Conservation (phyloP, 2,888 invertebrate species). For the Imbricaverruca yamaguchii region DNA sequence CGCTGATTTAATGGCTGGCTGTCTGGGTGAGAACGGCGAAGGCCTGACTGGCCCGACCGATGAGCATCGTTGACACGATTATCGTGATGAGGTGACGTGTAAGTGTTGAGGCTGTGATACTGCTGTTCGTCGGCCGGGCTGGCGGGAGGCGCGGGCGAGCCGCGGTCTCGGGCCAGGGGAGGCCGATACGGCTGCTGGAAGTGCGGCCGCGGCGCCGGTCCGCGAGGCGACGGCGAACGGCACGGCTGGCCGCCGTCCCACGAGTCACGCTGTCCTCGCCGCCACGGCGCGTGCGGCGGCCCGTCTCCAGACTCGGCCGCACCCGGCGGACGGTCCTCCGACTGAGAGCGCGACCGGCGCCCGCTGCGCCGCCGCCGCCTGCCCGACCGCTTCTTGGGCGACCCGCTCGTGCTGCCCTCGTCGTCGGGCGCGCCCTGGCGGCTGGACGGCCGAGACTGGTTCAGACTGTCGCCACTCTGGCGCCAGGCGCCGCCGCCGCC, state of each 20-base stretch:
- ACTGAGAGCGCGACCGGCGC: slow-evolving; percentile 6
- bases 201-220: not conserved
- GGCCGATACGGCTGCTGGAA: slow-evolving; percentile 7
- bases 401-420: too few relatives aligned
- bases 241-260: slow-evolving; percentile 15
- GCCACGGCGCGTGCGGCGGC: slow-evolving; percentile 1
- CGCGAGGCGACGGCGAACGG: not conserved
- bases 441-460: not conserved
- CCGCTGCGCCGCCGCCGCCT: not conserved
- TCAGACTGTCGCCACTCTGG: not conserved
- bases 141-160: not conserved
- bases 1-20: too few relatives aligned
- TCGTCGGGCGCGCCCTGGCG: not conserved
- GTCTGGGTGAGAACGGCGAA: too few relatives aligned
- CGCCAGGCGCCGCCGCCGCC: not conserved
- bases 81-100: not conserved
- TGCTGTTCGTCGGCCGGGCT: not conserved
- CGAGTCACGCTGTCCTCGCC: not conserved
- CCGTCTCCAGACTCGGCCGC: not conserved
- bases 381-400: not conserved
- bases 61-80: too few relatives aligned
- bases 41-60: too few relatives aligned
- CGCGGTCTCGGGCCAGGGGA: not conserved
- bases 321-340: not conserved
- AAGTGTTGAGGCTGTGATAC: not conserved